Evolutionary conservation across 2,113 vertebrate species (phyloP).

Genomic region (Cavia aperea): DNA sequence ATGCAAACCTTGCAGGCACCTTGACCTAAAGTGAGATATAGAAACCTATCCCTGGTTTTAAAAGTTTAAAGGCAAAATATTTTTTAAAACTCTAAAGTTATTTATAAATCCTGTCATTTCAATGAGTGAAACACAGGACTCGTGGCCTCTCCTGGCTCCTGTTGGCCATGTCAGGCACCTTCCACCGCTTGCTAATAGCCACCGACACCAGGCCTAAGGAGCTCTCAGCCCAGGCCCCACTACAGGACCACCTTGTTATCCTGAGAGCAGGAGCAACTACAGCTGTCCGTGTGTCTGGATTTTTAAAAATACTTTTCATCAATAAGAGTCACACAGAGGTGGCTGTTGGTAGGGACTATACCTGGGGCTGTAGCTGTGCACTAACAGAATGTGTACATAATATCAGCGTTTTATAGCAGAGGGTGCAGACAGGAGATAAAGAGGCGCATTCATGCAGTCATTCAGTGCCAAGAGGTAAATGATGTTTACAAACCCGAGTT

Average conservation of each 20-base stretch:
- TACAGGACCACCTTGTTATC: background rate
- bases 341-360: background rate
- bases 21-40: background rate
- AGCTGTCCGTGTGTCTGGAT: background rate
- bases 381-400: slow-evolving; percentile 13
- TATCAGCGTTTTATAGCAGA: slow-evolving; percentile 36
- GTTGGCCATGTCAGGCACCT: background rate
- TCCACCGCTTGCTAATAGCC: background rate
- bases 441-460: slow-evolving; percentile 34
- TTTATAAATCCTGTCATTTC: background rate
- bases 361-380: background rate
- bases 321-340: background rate
- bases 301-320: background rate
- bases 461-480: slow-evolving; percentile 24
- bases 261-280: background rate
- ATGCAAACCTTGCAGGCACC: background rate
- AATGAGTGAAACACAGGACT: background rate
- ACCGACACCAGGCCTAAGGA: background rate
- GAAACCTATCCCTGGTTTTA: background rate
- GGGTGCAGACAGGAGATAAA: slow-evolving; percentile 43
- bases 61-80: background rate
- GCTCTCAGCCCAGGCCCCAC: background rate
- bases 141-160: background rate
- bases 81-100: background rate
- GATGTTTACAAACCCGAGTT: slow-evolving; percentile 41